Evolutionary conservation across 2,113 vertebrate species (phyloP).

Genomic region (Corvus moneduloides): DNA sequence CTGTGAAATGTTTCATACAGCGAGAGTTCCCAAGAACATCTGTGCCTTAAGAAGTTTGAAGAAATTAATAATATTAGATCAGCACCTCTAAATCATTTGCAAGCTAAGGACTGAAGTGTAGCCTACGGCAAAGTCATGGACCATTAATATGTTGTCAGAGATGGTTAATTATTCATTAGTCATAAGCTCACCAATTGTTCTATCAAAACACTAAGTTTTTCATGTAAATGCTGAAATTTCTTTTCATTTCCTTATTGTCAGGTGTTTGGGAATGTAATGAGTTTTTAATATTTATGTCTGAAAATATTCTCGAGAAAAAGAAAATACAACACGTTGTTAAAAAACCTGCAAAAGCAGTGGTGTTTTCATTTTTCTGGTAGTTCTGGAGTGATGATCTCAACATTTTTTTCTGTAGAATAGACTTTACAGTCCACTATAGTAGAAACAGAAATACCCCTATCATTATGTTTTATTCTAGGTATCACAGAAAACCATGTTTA

Average conservation of each 20-base stretch:
- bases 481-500: background rate
- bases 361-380: background rate
- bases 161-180: constrained; percentile 46
- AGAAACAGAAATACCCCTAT: background rate
- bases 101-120: background rate
- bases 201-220: constrained; percentile 41
- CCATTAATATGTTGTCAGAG: constrained; percentile 23
- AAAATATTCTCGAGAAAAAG: background rate
- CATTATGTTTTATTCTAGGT: background rate
- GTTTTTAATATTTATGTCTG: background rate
- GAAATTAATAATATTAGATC: constrained; percentile 29
- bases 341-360: background rate
- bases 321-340: background rate
- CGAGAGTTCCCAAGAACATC: background rate
- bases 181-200: constrained; percentile 52
- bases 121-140: constrained; percentile 18
- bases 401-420: background rate
- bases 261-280: background rate
- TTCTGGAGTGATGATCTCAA: background rate
- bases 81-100: constrained; percentile 35
- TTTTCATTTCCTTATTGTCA: background rate
- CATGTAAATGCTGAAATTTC: background rate
- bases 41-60: background rate
- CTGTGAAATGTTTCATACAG: background rate
- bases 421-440: background rate